phyloP scores from a whole-genome alignment of 2,888 invertebrate genomes.

The Hypselothyrea guttata region DNA sequence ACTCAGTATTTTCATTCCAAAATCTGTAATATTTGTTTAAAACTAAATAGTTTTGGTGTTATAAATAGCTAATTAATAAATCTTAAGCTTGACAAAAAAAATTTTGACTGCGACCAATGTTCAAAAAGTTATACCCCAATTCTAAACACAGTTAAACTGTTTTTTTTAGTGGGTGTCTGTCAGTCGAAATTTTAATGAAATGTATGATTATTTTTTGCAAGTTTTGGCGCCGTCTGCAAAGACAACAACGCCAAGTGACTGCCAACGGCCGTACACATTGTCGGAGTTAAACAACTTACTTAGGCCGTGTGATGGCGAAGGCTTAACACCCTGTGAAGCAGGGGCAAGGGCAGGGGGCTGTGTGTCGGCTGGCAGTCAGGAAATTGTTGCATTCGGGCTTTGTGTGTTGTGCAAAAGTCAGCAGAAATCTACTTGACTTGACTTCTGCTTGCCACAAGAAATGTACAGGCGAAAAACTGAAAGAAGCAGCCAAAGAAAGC shows the following conservation, averaged over 20 bases:
- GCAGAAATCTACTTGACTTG: slow-evolving; percentile 75
- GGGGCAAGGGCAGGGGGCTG: background rate
- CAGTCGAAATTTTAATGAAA: background rate
- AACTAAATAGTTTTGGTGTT: no score
- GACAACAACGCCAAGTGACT: slow-evolving; percentile 62
- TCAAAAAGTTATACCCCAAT: no score
- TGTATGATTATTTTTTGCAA: slow-evolving; percentile 37
- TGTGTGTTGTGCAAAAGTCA: slow-evolving; percentile 69
- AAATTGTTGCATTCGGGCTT: slow-evolving; percentile 73
- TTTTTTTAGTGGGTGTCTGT: slow-evolving; percentile 14
- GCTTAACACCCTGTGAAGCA: slow-evolving; percentile 17
- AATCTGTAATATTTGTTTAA: no score
- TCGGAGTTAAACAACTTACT: slow-evolving; percentile 77
- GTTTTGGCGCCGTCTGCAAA: slow-evolving; percentile 69
- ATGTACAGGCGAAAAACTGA: slow-evolving; percentile 23
- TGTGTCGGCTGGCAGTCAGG: slow-evolving; percentile 54
- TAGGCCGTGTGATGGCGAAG: slow-evolving; percentile 45
- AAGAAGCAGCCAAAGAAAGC: slow-evolving; percentile 19
- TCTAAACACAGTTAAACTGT: no score
- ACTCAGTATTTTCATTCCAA: no score
- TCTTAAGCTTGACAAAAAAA: no score
- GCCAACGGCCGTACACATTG: slow-evolving; percentile 45
- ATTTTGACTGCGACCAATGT: no score
- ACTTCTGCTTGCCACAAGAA: slow-evolving; percentile 71
- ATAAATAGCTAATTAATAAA: no score